phyloP scores from a whole-genome alignment of 2,797 vertebrate species.

The Momotus momota region DNA sequence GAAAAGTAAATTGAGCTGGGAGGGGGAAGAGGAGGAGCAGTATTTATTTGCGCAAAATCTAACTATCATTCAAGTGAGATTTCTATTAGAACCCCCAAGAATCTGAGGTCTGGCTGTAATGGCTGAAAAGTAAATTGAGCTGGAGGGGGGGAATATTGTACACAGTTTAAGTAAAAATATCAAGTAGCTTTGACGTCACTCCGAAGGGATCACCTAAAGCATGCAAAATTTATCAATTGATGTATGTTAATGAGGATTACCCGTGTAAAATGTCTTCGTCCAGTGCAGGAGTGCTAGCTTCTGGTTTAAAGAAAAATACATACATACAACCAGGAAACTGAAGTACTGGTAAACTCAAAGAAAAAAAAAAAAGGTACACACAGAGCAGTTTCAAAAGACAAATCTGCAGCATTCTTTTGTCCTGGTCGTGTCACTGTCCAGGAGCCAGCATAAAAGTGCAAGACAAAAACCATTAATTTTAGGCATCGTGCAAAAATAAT shows the following conservation, averaged over 20 bases:
- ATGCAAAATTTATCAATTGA: neutral
- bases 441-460: neutral
- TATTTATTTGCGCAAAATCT: neutral
- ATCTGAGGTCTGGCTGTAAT: neutral
- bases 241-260: neutral
- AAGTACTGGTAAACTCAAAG: neutral
- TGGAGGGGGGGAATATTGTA: neutral
- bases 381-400: neutral
- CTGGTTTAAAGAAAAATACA: neutral
- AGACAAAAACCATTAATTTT: constrained; percentile 25
- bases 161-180: neutral
- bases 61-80: neutral
- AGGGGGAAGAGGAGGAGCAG: neutral
- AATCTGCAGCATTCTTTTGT: constrained; percentile 13
- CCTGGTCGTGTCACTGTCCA: constrained; percentile 1
- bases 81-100: neutral
- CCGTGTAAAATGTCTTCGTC: neutral
- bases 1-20: neutral
- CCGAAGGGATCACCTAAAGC: neutral
- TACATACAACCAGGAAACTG: neutral
- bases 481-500: constrained; percentile 37
- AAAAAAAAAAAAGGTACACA: neutral
- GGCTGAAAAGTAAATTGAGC: neutral
- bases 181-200: neutral
- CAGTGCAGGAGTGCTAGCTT: neutral